Evolutionary conservation across 2,113 vertebrate species (phyloP), one percentile per base, ranked within the genome.

Genomic region (Apteryx owenii): DNA sequence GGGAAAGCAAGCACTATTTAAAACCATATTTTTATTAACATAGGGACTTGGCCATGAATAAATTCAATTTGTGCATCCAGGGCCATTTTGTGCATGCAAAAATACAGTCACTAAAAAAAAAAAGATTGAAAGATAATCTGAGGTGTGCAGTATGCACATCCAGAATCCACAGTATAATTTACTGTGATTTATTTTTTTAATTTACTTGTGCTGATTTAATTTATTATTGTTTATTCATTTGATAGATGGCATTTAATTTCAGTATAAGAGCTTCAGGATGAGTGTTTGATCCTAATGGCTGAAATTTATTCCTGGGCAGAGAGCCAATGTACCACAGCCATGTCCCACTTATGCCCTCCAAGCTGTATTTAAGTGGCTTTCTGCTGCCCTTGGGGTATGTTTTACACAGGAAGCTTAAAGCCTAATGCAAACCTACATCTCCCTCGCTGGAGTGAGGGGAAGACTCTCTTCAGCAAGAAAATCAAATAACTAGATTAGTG

Each of bases 221-320:
- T 90, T 93, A 81, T 97, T 93, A 94, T 88, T 97, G 90, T 94
- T 96, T 97, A 84, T 96, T 93, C 77, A 64, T 92, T 94, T 92
- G 83, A 92, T 93, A 89, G 85, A 92, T 97, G 40, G 42, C 69
- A 53, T 96, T 96, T 96, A 95, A 96, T 97, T 97, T 94, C 61
- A 68, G 64, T 84, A 51, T 48, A 92, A 93, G 88, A 83, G 80
- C 71, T 93, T 84, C 69, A 64, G 83, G 71, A 93, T 64, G 85
- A 92, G 82, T 3, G 19, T 93, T 95, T 95, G 88, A 90, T 96
- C 85, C 85, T 96, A 95, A 94, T 93, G 80, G 64, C 8, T 75
- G 65, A 86, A 90, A 84, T 94, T 94, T 75, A 71, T 61, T 92
- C 69, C 93, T 86, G 92, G 95, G 88, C 92, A 86, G 82, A 42